Evolutionary conservation across 2,888 invertebrate genomes (phyloP), one percentile per base, ranked within the genome.

Genomic region (Galeruca laticollis): DNA sequence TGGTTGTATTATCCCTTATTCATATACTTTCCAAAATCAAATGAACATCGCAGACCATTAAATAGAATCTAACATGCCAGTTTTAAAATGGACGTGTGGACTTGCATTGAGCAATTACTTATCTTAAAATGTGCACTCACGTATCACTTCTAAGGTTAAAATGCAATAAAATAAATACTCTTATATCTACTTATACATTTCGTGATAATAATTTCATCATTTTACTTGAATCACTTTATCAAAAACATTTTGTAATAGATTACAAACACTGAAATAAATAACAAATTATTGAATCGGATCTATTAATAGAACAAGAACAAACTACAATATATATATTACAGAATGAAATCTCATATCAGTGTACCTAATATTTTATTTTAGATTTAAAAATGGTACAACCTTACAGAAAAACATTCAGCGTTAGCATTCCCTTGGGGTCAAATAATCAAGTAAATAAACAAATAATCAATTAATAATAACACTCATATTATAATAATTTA

Each of bases 111-210:
- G 66, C 66, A 66, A 65, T 43, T 31, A 66, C 59, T 66, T 51
- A 59, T 66, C n/a, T 56, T 37, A 66, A 66, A 66, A 66, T 66
- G 66, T 66, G 66, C 66, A 66, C 18, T 66, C 37, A 59, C 66
- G 21, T 57, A 57, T 66, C 33, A 66, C 66, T 51, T 60, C 66
- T 66, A 66, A 56, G 20, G 33, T 18, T 62, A 62, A 43, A 51
- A 20, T 20, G 33, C 20, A 31, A 33, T 35, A 62, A 62, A 62
- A 57, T 35, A 57, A 57, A 15, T 15, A 33, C 9, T 47, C 47
- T 47, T 9, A 33, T 15, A 57, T 5, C 26, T 18, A 26, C 4
- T 18, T 18, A 18, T 35, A 18, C 6, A 10, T 57, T 35, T 21
- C 2, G 18, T 47, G 54, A 62, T 52, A 20, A 62, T 35, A 21